Base-by-base conservation (phyloP, 2,113 vertebrate genomes). In the Marcusenius ussheri region DNA sequence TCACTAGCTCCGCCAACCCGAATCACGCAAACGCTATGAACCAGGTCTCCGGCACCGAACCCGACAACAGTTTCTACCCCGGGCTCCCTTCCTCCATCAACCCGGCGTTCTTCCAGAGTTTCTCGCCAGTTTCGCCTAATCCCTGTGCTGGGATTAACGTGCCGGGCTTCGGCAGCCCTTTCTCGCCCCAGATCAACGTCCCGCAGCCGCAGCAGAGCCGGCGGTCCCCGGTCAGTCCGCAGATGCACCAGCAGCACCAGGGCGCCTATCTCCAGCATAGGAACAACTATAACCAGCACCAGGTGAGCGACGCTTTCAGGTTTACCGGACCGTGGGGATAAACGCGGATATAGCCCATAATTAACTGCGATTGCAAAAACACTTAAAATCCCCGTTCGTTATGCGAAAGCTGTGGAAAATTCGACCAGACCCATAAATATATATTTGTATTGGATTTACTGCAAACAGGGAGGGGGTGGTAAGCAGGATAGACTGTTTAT, bases 31-130 rank as follows among this genome's bases (percentile, higher is more conserved):
- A 93, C 92, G 91, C 94, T 90, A 95, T 97, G 88, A 96, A 95
- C 94, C 97, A 96, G 93, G 95, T 97, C 94, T 95, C 97, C 91
- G 96, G 90, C 93, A 93, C 96, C 45, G 97, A 98, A 70, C 93
- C 97, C 1, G 97, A 98, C 93, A 96, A 94, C 95, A 95, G 97
- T 93, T 98, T 98, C 95, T 99, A 98, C 94, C 96, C 97, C 13
- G 97, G 97, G 91, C 95, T 98, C 93, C 97, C 97, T 90, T 97
- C 97, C 94, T 98, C 98, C 91, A 96, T 98, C 94, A 98, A 97
- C 95, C 96, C 98, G 93, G 97, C 97, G 93, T 98, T 98, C 95
- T 99, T 98, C 95, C 97, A 97, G 94, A 96, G 97, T 92, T 98
- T 98, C 93, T 97, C 97, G 70, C 96, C 97, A 24, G 96, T 97